These are phyloP conservation scores for Scomber japonicus DNA, from an alignment of 2,113 vertebrate genomes.

Conservation along the genomic window DNA sequence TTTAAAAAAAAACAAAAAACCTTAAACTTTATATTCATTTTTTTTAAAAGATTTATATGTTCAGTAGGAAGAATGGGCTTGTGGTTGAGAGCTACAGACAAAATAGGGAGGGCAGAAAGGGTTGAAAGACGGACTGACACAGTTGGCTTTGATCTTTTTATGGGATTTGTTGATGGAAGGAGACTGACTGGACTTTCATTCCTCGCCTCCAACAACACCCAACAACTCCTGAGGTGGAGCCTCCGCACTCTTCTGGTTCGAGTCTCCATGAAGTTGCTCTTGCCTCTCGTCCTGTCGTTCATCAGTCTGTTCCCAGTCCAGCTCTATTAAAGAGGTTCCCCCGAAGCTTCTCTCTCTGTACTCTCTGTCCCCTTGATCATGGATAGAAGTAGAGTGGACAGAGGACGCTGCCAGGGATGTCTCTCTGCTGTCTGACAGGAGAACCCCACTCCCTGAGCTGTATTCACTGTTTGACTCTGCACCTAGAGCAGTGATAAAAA, in stretches of 20 bases:
- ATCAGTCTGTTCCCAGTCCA: constrained; percentile 41
- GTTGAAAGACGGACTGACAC: not conserved
- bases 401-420: constrained; percentile 58
- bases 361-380: constrained; percentile 32
- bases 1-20: not conserved
- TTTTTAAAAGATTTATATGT: not conserved
- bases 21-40: not conserved
- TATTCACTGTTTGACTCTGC: constrained; percentile 74
- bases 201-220: constrained; percentile 59
- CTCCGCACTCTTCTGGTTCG: constrained; percentile 43
- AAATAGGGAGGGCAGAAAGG: not conserved
- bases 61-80: not conserved
- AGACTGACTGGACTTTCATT: constrained; percentile 44
- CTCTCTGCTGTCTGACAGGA: constrained; percentile 75
- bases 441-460: constrained; percentile 73
- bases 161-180: not conserved
- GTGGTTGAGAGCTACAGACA: not conserved
- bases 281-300: constrained; percentile 23
- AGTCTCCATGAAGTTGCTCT: constrained; percentile 21
- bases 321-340: constrained; percentile 33
- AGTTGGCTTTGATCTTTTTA: constrained; percentile 18
- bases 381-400: constrained; percentile 14
- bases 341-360: constrained; percentile 45
- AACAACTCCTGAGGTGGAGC: constrained; percentile 29
- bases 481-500: constrained; percentile 63